phyloP scores from a whole-genome alignment of 2,113 vertebrate species.

The Lathamus discolor region DNA sequence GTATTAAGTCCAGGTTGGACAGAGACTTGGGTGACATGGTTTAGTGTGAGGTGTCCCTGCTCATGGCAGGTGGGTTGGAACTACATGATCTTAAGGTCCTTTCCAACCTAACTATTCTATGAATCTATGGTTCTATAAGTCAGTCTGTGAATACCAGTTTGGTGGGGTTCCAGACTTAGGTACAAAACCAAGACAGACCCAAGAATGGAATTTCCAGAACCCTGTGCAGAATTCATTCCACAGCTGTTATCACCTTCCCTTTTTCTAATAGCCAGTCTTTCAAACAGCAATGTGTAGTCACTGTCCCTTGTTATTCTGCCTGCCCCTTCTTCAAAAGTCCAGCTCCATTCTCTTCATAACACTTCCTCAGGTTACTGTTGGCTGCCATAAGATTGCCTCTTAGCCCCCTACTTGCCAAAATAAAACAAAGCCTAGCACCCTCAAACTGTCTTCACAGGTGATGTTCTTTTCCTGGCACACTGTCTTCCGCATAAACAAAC shows the following conservation, averaged over 20 bases:
- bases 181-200: background rate
- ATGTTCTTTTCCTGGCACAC: background rate
- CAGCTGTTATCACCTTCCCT: background rate
- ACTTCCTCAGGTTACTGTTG: background rate
- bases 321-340: background rate
- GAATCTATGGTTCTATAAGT: too few species aligned
- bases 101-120: too few species aligned
- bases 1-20: too few species aligned
- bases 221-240: rapidly evolving
- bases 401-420: background rate
- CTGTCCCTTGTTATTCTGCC: background rate
- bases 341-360: background rate
- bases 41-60: too few species aligned
- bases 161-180: background rate
- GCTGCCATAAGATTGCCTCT: background rate
- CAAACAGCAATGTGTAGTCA: background rate
- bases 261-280: background rate
- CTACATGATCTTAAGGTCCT: too few species aligned
- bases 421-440: rapidly evolving
- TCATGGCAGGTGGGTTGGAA: too few species aligned
- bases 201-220: background rate
- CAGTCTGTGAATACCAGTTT: background rate
- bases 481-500: background rate
- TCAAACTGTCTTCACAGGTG: background rate
- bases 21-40: too few species aligned